Conservation (phyloP, 1,140 invertebrate species). For the Drosophila bipectinata region DNA sequence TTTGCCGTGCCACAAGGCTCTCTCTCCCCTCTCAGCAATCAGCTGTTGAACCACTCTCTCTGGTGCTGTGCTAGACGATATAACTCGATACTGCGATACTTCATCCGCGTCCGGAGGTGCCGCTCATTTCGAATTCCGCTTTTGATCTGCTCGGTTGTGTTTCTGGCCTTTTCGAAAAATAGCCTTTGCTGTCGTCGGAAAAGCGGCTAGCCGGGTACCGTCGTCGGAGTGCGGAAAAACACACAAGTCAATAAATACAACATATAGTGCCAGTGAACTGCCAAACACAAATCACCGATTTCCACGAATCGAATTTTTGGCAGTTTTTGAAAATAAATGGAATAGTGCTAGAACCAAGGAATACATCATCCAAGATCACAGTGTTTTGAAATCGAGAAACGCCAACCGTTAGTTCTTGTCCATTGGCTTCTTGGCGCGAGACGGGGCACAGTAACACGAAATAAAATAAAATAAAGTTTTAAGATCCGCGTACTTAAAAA, state of each 20-base stretch:
- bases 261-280: constrained; percentile 17
- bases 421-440: constrained; percentile 15
- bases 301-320: constrained; percentile 16
- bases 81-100: too few relatives aligned
- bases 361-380: constrained; percentile 17
- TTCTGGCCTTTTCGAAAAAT: not conserved
- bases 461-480: constrained; percentile 20
- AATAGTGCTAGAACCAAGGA: constrained; percentile 25
- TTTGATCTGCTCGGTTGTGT: not conserved
- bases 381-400: constrained; percentile 17
- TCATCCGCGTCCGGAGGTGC: not conserved
- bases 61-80: not conserved
- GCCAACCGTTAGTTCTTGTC: constrained; percentile 33
- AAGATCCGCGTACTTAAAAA: constrained; percentile 34
- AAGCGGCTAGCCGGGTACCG: not conserved
- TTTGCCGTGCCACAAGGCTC: too few relatives aligned
- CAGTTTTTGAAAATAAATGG: constrained; percentile 18
- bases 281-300: constrained; percentile 13
- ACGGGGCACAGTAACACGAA: constrained; percentile 13
- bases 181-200: not conserved
- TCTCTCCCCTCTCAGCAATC: too few relatives aligned
- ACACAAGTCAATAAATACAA: constrained; percentile 1
- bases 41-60: not conserved
- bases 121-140: not conserved
- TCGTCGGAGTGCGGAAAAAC: not conserved